Base-by-base conservation (phyloP, 2,888 invertebrate genomes). In the Macaria notata region DNA sequence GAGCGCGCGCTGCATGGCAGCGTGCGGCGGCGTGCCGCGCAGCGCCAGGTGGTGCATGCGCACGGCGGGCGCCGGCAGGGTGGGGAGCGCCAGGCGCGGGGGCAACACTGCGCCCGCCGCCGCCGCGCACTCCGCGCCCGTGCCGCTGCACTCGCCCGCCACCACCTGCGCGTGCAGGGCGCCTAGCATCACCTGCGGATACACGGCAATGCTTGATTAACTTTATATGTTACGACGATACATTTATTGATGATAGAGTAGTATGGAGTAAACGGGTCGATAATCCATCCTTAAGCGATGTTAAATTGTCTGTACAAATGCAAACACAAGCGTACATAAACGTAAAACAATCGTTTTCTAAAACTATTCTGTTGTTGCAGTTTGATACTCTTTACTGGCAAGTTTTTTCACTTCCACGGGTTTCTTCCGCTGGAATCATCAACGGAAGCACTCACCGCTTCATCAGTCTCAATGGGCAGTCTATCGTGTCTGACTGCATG, bases 111-210 rank as follows among this genome's bases (percentile, higher is more conserved):
- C 96, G 79, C 96, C 95, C 47, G 95, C 94, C 29, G 96, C 96
- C 64, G 95, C 95, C 69, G 93, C 93, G 68, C 93, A 93, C 78
- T 95, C 94, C 73, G 93, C 93, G 49, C 94, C 92, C 68, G 95
- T 92, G 69, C 95, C 95, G 42, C 91, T 86, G 74, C 95, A 96
- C 86, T 98, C 98, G 39, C 98, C 96, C 64, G 96, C 92, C 82
- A 98, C 98, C 38, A 98, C 93, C 84, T 98, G 98, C 44, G 97
- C 96, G 93, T 98, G 97, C 47, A 98, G 92, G 29, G 98, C 98
- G 48, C 98, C 97, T 56, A 98, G 85, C 96, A 98, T 98, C 84
- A 98, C 96, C 97, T 97, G 70, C 7, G 3, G 31, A 38, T 41
- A 46, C 47, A 39, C 9, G 31, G 33, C 44, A 9, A 31, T 19